phyloP scores from a whole-genome alignment of 2,113 vertebrate genomes.

The Sterrhoptilus dennistouni region DNA sequence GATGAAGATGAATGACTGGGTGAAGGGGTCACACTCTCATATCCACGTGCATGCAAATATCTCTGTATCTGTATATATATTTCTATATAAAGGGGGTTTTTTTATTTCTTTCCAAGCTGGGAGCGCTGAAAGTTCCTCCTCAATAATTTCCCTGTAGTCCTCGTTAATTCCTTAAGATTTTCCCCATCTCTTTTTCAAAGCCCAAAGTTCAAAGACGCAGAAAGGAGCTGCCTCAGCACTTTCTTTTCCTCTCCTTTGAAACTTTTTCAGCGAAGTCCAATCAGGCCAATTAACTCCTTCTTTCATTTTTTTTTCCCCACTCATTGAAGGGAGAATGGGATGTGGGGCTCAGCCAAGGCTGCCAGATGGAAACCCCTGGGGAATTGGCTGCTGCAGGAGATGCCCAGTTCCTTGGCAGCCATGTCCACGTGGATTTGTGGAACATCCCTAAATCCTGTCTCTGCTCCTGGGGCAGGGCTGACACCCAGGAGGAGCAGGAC shows the following conservation, averaged over 20 bases:
- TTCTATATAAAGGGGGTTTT: accelerated
- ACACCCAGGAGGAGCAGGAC: not conserved
- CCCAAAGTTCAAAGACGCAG: constrained; percentile 59
- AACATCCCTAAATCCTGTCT: not conserved
- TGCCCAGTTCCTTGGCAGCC: not conserved
- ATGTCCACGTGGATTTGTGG: accelerated
- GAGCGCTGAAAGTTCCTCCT: not conserved
- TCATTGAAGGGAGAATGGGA: not conserved
- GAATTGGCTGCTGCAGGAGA: not conserved
- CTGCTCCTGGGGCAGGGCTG: not conserved
- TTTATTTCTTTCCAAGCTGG: constrained; percentile 5
- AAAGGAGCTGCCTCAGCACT: constrained; percentile 68
- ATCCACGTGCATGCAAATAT: not conserved
- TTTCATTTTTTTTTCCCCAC: not conserved
- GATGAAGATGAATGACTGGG: not conserved
- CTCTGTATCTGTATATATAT: not conserved
- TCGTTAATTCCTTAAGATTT: constrained; percentile 69
- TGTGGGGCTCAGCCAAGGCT: not conserved
- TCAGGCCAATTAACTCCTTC: constrained; percentile 50
- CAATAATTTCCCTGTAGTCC: constrained; percentile 66
- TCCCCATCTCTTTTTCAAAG: constrained; percentile 68
- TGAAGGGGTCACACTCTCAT: not conserved
- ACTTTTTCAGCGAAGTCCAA: constrained; percentile 21
- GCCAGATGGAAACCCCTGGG: not conserved
- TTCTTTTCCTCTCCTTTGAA: not conserved